Evolutionary conservation across 37 sponge, comb jelly and placozoan genomes (phyloP), one percentile per base, ranked within the genome.

Genomic region (Corticium candelabrum): DNA sequence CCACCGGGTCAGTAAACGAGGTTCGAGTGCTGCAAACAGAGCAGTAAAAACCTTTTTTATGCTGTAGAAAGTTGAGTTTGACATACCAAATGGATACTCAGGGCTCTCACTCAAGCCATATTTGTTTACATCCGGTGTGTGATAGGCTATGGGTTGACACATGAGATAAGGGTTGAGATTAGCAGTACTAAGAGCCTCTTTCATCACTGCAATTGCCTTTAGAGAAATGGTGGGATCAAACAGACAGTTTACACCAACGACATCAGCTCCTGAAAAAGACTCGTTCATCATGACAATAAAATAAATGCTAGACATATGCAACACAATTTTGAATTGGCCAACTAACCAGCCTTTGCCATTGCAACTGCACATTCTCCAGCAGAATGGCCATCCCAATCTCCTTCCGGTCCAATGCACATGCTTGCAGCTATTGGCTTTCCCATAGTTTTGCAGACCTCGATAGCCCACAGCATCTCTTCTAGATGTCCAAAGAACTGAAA

Each of bases 381-480:
- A 5, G 68, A 30, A 56, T 29, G 5, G 5, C 57, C 41, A 7
- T 56, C 77, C 11, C 5, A 57, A 68, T 76, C 77, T 5, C 77
- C 77, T 7, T 76, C 77, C 77, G 41, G 41, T 31, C 67, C 67
- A 76, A 76, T 76, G 77, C 77, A 57, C 21, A 76, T 15, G 67
- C 30, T 76, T 11, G 77, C 77, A 11, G 27, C 57, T 4, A 76
- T 68, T 29, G 77, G 62, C 77, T 68, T 68, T 21, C 77, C 77
- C 5, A 15, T n/a, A 5, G 37, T n/a, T 68, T 76, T 76, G 21
- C 41, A 35, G 21, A 76, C 67, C 32, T 76, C 77, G 5, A 76
- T 29, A 76, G 77, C 77, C 77, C 77, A 76, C 27, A 21, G 5
- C 29, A 68, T 29, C 32, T 76, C 77, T 35, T 36, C 57, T 29